Conservation (phyloP, 2,113 vertebrate genomes). For the Erinaceus europaeus region DNA sequence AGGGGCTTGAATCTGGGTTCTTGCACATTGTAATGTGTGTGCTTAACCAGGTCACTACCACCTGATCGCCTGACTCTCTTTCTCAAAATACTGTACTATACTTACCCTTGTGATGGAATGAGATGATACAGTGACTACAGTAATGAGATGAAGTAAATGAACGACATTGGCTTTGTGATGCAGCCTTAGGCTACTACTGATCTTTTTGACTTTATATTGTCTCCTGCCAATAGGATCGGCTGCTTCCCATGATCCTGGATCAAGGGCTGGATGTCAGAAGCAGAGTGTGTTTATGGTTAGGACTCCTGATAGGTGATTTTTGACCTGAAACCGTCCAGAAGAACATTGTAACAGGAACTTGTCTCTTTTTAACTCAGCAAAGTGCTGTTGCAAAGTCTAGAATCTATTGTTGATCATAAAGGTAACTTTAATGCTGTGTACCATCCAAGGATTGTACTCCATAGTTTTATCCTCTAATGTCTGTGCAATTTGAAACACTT, state of each 20-base stretch:
- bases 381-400: neutral
- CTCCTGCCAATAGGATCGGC: neutral
- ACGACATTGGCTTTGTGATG: too few species aligned
- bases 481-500: neutral
- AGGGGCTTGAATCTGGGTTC: too few species aligned
- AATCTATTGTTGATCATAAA: neutral
- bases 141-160: neutral
- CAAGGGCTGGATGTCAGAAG: neutral
- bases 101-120: neutral
- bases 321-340: neutral
- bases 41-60: too few species aligned
- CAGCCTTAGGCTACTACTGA: neutral
- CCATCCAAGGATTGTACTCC: too few species aligned
- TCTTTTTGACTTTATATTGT: too few species aligned
- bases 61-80: too few species aligned
- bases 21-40: too few species aligned
- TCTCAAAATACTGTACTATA: neutral
- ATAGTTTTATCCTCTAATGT: neutral
- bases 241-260: neutral
- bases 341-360: neutral
- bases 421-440: neutral
- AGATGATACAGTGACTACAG: neutral
- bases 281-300: neutral
- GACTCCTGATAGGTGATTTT: neutral
- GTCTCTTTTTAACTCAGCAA: neutral